phyloP scores from a whole-genome alignment of 2,797 vertebrate genomes.

The Diceros bicornis region DNA sequence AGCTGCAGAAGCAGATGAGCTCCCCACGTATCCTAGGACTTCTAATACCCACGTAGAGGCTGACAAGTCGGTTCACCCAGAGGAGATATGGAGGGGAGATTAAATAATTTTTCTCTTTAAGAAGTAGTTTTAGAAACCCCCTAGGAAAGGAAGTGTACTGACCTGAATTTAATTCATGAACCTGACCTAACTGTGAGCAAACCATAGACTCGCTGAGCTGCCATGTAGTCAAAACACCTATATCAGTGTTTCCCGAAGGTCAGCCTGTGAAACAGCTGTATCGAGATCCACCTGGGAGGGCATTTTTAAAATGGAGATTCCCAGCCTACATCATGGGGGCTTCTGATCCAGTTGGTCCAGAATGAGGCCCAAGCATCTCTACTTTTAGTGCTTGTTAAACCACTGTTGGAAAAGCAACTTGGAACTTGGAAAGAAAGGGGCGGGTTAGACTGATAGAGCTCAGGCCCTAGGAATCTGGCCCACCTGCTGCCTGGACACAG shows the following conservation, averaged over 20 bases:
- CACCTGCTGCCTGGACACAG: neutral
- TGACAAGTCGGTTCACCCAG: neutral
- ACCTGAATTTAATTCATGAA: conserved; percentile 27
- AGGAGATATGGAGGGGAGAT: neutral
- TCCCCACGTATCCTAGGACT: neutral
- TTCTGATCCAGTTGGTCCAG: neutral
- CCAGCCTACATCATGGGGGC: neutral
- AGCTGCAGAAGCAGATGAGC: neutral
- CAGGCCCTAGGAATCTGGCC: neutral
- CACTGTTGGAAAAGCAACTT: neutral
- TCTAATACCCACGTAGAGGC: neutral
- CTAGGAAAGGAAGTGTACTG: neutral
- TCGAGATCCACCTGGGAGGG: neutral
- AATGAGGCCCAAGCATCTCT: neutral
- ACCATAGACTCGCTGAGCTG: neutral
- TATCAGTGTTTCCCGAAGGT: neutral
- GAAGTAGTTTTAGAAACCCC: conserved; percentile 30
- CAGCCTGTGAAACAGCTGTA: neutral
- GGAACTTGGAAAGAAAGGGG: neutral
- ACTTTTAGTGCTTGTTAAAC: neutral
- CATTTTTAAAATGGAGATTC: neutral
- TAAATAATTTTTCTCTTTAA: conserved; percentile 50
- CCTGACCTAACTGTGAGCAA: neutral
- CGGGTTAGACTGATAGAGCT: neutral
- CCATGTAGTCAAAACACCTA: neutral